These are phyloP conservation scores for Equus quagga DNA, from an alignment of 2,113 vertebrate species.

Conservation along the genomic window DNA sequence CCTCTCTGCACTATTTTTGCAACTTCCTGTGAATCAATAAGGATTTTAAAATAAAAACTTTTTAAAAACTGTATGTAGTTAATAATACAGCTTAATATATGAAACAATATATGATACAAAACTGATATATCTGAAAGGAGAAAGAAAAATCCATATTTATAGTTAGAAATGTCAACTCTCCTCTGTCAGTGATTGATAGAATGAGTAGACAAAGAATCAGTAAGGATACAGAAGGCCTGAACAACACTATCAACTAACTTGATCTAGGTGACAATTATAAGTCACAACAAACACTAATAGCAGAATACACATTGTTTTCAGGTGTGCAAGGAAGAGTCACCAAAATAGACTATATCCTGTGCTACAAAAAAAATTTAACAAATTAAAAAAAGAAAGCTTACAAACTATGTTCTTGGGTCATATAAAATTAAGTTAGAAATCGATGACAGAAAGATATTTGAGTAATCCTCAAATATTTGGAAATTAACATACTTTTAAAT, in stretches of 20 bases:
- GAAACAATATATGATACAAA: not conserved
- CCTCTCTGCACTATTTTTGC: not conserved
- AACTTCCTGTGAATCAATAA: not conserved
- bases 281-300: not conserved
- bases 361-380: not conserved
- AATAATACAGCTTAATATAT: not conserved
- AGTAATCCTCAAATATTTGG: not conserved
- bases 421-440: slow-evolving; percentile 9
- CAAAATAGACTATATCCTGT: not conserved
- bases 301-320: not conserved
- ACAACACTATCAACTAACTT: not conserved
- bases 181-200: not conserved
- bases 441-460: not conserved
- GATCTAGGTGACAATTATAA: not conserved
- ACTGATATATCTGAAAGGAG: not conserved
- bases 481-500: not conserved
- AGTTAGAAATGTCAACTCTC: not conserved
- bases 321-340: not conserved
- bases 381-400: slow-evolving; percentile 5
- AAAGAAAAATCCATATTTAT: not conserved
- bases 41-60: not conserved
- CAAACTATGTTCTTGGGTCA: not conserved
- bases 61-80: not conserved
- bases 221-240: not conserved
- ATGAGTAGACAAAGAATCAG: not conserved